Percentiles rank a stretch among this genome's conserved stretches.
These are phyloP conservation scores for Platyura marginata DNA, from an alignment of 1,140 invertebrate genomes.

Conservation along the genomic window DNA sequence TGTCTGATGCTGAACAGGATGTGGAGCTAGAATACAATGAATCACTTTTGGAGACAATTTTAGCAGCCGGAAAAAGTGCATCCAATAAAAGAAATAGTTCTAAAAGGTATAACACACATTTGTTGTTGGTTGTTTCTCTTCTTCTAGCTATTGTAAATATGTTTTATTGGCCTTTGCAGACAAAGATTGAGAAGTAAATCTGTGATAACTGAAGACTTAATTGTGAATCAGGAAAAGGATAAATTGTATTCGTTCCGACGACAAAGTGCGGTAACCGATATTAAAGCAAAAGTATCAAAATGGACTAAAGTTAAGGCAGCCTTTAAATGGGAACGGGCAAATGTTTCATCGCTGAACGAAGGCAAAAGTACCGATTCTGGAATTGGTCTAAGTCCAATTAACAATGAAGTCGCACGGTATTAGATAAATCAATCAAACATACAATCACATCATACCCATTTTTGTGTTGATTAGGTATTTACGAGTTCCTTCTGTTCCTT, in stretches of 20 bases:
- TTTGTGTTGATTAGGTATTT: slow-evolving; percentile 16
- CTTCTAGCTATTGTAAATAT: background rate
- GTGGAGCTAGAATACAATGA: slow-evolving; percentile 35
- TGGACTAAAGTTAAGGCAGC: slow-evolving; percentile 71
- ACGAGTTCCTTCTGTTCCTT: slow-evolving; percentile 25
- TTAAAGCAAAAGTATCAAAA: slow-evolving; percentile 36
- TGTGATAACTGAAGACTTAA: slow-evolving; percentile 22
- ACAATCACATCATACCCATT: no score
- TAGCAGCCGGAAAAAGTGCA: slow-evolving; percentile 20
- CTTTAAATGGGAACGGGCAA: slow-evolving; percentile 52
- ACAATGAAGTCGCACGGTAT: slow-evolving; percentile 23
- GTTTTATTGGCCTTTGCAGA: slow-evolving; percentile 8
- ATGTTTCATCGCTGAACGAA: slow-evolving; percentile 22
- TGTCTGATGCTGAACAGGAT: slow-evolving; percentile 29
- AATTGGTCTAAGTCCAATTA: slow-evolving; percentile 19
- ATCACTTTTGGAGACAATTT: slow-evolving; percentile 32
- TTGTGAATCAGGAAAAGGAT: slow-evolving; percentile 22
- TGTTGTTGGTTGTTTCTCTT: background rate
- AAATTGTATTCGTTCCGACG: slow-evolving; percentile 20
- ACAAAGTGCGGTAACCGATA: slow-evolving; percentile 18
- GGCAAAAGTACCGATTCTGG: slow-evolving; percentile 25
- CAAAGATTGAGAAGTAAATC: slow-evolving; percentile 25
- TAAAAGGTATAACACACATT: slow-evolving; percentile 15
- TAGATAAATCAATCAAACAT: no score
- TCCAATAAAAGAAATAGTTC: slow-evolving; percentile 27